phyloP scores from a whole-genome alignment of 1,140 invertebrate genomes.

The Psilanteris sp. region DNA sequence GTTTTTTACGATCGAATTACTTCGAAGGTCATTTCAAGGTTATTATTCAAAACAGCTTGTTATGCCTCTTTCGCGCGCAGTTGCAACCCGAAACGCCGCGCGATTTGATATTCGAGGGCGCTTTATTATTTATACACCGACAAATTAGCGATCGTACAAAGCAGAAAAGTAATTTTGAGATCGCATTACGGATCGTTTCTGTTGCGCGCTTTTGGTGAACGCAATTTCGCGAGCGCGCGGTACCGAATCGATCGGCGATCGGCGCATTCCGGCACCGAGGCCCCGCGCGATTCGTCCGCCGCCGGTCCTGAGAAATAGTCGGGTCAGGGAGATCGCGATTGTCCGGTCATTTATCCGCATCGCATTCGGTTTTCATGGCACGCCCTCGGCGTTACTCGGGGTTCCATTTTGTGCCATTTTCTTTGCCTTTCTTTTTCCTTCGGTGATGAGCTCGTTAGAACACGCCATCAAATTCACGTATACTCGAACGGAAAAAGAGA shows the following conservation, averaged over 20 bases:
- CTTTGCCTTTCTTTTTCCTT: conserved; percentile 68
- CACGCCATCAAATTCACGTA: conserved; percentile 53
- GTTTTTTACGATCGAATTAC: conserved; percentile 8
- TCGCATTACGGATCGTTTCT: too few species aligned
- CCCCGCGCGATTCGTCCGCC: conserved; percentile 37
- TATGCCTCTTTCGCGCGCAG: too few species aligned
- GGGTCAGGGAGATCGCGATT: conserved; percentile 64
- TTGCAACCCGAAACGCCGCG: too few species aligned
- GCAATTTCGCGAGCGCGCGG: too few species aligned
- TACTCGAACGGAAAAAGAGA: conserved; percentile 31
- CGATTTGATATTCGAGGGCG: too few species aligned
- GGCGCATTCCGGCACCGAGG: background rate
- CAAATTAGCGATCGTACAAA: too few species aligned
- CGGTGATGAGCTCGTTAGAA: conserved; percentile 74
- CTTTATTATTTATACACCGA: too few species aligned
- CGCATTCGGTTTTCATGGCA: conserved; percentile 64
- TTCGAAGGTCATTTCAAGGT: background rate
- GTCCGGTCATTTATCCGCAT: conserved; percentile 57
- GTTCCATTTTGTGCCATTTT: conserved; percentile 74
- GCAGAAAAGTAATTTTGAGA: too few species aligned
- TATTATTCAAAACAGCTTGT: background rate
- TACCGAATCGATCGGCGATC: conserved; percentile 26
- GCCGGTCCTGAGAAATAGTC: conserved; percentile 67
- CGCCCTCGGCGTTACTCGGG: conserved; percentile 70
- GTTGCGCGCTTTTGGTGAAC: too few species aligned